A percentile compares a stretch with the other conserved stretches of the same genome.
Evolutionary conservation across 2,888 invertebrate genomes (phyloP).

Genomic region (Mellilla xanthometata): DNA sequence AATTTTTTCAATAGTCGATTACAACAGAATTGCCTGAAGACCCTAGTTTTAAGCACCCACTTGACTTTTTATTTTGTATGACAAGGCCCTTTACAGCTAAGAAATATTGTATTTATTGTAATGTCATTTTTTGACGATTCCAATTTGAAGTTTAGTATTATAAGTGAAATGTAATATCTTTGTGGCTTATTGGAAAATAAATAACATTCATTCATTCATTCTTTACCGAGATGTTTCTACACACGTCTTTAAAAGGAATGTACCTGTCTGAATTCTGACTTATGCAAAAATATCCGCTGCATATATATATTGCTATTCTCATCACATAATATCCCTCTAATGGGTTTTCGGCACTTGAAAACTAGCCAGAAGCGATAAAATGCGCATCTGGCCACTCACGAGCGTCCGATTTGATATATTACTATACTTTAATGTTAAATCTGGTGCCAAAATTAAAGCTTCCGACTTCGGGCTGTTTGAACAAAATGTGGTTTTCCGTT

Average conservation of each 20-base stretch:
- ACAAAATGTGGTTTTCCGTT: conserved; percentile 24
- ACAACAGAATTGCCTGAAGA: conserved; percentile 9
- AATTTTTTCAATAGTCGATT: conserved; percentile 7
- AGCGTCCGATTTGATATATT: conserved; percentile 64
- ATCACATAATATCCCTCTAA: conserved; percentile 68
- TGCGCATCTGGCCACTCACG: conserved; percentile 70
- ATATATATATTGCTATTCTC: conserved; percentile 53
- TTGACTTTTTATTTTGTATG: too few species aligned
- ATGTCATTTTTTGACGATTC: too few species aligned
- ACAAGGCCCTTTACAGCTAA: too few species aligned
- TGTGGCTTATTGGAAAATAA: too few species aligned
- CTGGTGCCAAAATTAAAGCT: conserved; percentile 61
- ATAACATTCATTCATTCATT: too few species aligned
- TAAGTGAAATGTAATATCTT: too few species aligned
- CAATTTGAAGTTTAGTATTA: too few species aligned
- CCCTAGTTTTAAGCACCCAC: conserved; percentile 6
- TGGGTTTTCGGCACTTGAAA: conserved; percentile 77
- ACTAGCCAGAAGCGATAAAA: conserved; percentile 78
- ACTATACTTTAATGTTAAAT: conserved; percentile 64
- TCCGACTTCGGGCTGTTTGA: conserved; percentile 39
- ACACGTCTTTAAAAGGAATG: conserved; percentile 4
- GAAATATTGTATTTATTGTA: too few species aligned
- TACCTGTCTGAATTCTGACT: conserved; percentile 7
- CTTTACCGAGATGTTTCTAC: conserved; percentile 8
- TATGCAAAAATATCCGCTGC: conserved; percentile 27